Evolutionary conservation across 2,113 vertebrate genomes (phyloP).

Genomic region (Pionites leucogaster): DNA sequence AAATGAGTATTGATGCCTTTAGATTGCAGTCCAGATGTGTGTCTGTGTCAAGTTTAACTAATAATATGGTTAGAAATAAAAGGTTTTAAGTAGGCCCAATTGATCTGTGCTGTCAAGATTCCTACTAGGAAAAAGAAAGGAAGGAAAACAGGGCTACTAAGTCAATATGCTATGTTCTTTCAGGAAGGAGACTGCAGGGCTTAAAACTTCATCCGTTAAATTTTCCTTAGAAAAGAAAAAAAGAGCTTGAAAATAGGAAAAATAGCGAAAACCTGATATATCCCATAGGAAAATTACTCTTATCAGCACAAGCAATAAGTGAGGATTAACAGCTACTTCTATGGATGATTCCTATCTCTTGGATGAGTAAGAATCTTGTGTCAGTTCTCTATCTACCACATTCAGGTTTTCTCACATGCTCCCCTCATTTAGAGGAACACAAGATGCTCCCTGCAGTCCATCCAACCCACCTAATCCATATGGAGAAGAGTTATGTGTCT

Average conservation of each 20-base stretch:
- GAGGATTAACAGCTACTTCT: background rate
- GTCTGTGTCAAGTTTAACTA: background rate
- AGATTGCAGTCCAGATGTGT: background rate
- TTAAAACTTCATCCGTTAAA: background rate
- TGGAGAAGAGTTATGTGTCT: fast-evolving
- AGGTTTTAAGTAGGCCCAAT: background rate
- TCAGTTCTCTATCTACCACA: fast-evolving
- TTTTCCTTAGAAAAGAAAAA: background rate
- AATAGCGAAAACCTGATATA: background rate
- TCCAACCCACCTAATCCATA: background rate
- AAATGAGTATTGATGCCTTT: background rate
- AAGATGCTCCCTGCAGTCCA: background rate
- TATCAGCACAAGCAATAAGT: background rate
- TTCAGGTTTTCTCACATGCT: background rate
- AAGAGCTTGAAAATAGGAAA: background rate
- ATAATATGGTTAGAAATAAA: background rate
- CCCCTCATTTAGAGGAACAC: background rate
- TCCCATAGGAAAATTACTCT: background rate
- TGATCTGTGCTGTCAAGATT: conserved; percentile 13
- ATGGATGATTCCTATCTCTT: background rate
- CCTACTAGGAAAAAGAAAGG: background rate
- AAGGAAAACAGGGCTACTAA: background rate
- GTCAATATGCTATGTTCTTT: background rate
- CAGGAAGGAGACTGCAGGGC: background rate
- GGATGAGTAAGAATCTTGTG: background rate